phyloP scores from a whole-genome alignment of 2,113 vertebrate genomes.

The Zapornia atra region DNA sequence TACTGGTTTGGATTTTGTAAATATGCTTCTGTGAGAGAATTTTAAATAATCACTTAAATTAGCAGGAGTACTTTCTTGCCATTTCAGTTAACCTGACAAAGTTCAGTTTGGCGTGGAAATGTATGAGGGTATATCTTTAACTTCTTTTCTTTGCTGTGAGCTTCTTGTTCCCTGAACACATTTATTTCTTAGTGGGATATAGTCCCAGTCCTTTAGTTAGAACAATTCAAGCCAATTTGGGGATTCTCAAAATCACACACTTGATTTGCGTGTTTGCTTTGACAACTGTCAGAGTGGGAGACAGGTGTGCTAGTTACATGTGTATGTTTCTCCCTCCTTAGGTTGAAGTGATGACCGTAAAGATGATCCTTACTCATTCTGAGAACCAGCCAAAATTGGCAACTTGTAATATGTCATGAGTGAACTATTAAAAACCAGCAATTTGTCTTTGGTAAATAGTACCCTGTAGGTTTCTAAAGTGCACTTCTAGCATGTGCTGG shows the following conservation, averaged over 20 bases:
- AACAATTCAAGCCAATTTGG: neutral
- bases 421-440: neutral
- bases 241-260: neutral
- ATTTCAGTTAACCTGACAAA: neutral
- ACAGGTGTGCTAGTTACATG: neutral
- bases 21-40: neutral
- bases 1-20: neutral
- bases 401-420: neutral
- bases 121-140: neutral
- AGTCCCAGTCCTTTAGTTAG: neutral
- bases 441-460: conserved; percentile 1
- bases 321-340: neutral
- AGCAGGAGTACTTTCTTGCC: neutral
- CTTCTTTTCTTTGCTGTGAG: neutral
- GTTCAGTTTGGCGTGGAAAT: neutral
- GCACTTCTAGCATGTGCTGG: neutral
- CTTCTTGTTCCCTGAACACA: neutral
- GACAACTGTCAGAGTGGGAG: neutral
- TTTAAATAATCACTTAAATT: neutral
- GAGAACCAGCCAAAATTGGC: neutral
- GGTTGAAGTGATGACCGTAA: neutral
- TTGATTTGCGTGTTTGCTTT: neutral
- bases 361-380: neutral
- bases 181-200: neutral
- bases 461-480: neutral